Evolutionary conservation across 2,888 invertebrate genomes (phyloP).

Genomic region (Melipona beecheii): DNA sequence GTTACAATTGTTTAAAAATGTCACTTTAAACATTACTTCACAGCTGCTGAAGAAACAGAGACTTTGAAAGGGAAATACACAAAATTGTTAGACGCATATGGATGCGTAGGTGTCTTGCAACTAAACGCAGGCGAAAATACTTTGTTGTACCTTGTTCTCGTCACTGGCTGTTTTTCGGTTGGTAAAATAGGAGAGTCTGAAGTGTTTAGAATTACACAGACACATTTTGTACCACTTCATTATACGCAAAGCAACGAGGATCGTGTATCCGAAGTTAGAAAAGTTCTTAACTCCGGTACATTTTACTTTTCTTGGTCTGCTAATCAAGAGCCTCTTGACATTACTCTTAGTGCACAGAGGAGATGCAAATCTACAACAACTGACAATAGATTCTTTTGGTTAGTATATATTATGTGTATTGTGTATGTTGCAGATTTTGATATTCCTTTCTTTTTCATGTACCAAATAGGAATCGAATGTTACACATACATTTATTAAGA

Average conservation of each 20-base stretch:
- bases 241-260: slow-evolving; percentile 88
- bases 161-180: slow-evolving; percentile 98
- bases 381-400: slow-evolving; percentile 99
- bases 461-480: slow-evolving; percentile 92
- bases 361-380: slow-evolving; percentile 91
- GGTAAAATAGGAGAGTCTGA: slow-evolving; percentile 98
- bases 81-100: slow-evolving; percentile 97
- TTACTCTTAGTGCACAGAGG: slow-evolving; percentile 97
- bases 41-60: slow-evolving; percentile 94
- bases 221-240: slow-evolving; percentile 94
- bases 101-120: slow-evolving; percentile 97
- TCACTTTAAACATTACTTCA: slow-evolving; percentile 68
- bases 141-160: slow-evolving; percentile 94
- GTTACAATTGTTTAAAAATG: no score
- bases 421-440: neutral
- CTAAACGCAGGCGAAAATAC: slow-evolving; percentile 93
- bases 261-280: slow-evolving; percentile 88
- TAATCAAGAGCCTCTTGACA: slow-evolving; percentile 89
- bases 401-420: slow-evolving; percentile 61
- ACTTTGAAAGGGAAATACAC: slow-evolving; percentile 94
- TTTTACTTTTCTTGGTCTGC: slow-evolving; percentile 97
- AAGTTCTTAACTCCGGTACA: slow-evolving; percentile 98
- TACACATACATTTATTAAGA: slow-evolving; percentile 96
- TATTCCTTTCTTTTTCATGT: neutral
- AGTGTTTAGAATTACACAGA: slow-evolving; percentile 97